Evolutionary conservation across 2,797 vertebrate species (phyloP), one percentile per base, ranked within the genome.

Genomic region (Arremon brunneinucha): DNA sequence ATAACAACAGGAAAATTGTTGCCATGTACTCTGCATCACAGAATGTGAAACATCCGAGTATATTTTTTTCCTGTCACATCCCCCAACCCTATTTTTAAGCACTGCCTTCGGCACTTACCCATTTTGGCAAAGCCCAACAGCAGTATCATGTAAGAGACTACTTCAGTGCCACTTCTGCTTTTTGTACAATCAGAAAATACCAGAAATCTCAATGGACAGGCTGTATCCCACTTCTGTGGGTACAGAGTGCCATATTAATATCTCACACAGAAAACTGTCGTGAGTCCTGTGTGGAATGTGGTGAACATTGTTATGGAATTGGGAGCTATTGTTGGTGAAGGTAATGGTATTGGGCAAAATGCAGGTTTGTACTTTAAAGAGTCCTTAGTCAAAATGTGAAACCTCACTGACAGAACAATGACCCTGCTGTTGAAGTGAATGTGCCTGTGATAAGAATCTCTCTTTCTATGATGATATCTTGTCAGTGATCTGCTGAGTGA

Each of bases 31-130:
- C 64, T 55, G 41, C 57, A 44, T 94, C 53, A 46, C 62, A 92
- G 68, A 85, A 93, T 87, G 68, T 68, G 81, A 85, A 94, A 57
- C 35, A 62, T 79, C 49, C 47, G 49, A 87, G 67, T 80, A 64
- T 28, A 55, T 72, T 11, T 60, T 81, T 88, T 86, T 83, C 83
- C 56, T 83, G 70, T 63, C 50, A 52, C 74, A 79, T 87, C 70
- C 78, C 68, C 34, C 27, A 82, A 12, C 56, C 69, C 59, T 96
- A 67, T 95, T 95, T 93, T 95, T 96, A 95, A 93, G 83, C 47
- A 28, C 63, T 88, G 77, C 62, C 55, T 89, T 87, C 89, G 93
- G 74, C 69, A 37, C 50, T 94, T 86, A 64, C 20, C 43, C 20
- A 1, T 89, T 95, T 90, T 92, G 69, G 74, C 78, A 85, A 84